phyloP scores from a whole-genome alignment of 2,113 vertebrate species.

The Herpetotheres cachinnans region DNA sequence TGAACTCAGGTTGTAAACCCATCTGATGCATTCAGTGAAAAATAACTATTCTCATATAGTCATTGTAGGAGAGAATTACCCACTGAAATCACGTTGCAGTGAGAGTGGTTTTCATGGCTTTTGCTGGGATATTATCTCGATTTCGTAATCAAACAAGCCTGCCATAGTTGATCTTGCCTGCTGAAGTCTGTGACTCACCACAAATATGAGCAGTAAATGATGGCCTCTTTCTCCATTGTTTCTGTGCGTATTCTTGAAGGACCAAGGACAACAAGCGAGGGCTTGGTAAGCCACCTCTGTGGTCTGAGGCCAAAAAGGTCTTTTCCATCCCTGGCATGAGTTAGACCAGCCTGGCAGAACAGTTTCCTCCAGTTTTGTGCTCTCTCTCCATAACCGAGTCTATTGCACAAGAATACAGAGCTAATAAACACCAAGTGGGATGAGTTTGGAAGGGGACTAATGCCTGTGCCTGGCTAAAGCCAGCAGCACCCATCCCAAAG shows the following conservation, averaged over 20 bases:
- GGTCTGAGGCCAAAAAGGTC: neutral
- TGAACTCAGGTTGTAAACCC: neutral
- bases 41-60: rapidly evolving
- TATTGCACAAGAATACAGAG: neutral
- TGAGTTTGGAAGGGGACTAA: neutral
- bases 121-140: neutral
- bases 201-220: neutral
- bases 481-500: too few relatives aligned
- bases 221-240: neutral
- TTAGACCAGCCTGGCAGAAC: neutral
- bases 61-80: neutral
- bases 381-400: neutral
- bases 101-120: neutral
- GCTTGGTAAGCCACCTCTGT: neutral
- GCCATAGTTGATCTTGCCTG: neutral
- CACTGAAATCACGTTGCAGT: neutral
- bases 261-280: neutral
- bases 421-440: neutral
- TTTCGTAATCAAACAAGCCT: neutral
- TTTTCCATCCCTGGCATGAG: neutral
- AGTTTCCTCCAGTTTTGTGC: neutral
- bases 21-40: neutral
- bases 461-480: neutral
- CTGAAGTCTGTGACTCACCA: neutral
- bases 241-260: rapidly evolving